phyloP scores from a whole-genome alignment of 2,797 vertebrate species.

The Micrastur ruficollis region DNA sequence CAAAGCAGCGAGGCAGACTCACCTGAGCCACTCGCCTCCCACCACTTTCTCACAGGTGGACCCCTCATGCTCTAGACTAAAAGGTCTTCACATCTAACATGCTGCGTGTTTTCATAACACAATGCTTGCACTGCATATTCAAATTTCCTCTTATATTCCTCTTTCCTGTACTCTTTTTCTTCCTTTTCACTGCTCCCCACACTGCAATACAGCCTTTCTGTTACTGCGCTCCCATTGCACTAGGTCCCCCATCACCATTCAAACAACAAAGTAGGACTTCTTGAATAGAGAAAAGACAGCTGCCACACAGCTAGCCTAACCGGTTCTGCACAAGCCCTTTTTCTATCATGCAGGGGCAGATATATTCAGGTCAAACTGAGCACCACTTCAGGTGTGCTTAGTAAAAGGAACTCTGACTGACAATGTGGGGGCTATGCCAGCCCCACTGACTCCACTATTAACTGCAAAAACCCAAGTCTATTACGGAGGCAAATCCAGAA shows the following conservation, averaged over 20 bases:
- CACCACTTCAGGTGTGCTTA: not conserved
- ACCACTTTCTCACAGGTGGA: not conserved
- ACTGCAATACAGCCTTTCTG: not conserved
- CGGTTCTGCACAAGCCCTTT: not conserved
- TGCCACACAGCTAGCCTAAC: rapidly evolving
- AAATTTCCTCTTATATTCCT: not conserved
- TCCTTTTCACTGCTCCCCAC: not conserved
- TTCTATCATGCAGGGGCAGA: not conserved
- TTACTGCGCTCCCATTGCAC: not conserved
- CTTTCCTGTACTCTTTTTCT: too few relatives aligned
- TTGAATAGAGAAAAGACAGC: not conserved
- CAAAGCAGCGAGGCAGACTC: not conserved
- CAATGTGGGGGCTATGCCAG: not conserved
- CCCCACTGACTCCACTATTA: not conserved
- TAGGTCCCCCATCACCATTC: rapidly evolving
- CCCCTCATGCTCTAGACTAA: not conserved
- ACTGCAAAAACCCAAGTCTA: not conserved
- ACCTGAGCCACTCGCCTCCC: rapidly evolving
- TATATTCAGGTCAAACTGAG: not conserved
- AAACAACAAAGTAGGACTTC: not conserved
- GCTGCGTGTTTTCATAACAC: too few relatives aligned
- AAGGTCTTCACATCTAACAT: not conserved
- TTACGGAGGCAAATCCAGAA: not conserved
- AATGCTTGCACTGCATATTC: not conserved
- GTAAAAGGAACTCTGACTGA: not conserved